Conservation (phyloP, 2,888 invertebrate species). For the Meganola albula region DNA sequence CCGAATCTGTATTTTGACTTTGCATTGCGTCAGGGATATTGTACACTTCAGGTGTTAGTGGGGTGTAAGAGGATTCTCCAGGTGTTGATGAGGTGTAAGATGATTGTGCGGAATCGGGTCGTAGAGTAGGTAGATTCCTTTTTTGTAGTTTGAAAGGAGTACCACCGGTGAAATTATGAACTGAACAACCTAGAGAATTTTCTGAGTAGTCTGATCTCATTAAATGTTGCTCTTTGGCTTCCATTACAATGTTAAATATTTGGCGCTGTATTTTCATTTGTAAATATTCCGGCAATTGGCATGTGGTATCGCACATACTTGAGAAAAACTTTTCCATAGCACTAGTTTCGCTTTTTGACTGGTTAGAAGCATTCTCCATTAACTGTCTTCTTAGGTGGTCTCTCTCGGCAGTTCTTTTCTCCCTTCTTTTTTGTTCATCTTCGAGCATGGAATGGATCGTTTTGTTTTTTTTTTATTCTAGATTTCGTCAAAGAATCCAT, state of each 20-base stretch:
- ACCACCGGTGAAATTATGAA: constrained; percentile 4
- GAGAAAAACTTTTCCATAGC: neutral
- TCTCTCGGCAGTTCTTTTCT: constrained; percentile 9
- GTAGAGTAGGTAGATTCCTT: constrained; percentile 3
- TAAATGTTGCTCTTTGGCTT: constrained; percentile 4
- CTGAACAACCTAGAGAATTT: constrained; percentile 1
- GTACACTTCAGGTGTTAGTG: too few relatives aligned
- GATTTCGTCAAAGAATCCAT: neutral
- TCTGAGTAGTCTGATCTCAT: constrained; percentile 1
- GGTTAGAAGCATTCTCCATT: neutral
- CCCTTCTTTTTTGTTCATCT: constrained; percentile 6
- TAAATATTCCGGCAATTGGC: neutral
- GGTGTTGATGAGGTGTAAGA: constrained; percentile 3
- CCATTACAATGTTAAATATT: constrained; percentile 9
- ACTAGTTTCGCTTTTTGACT: neutral
- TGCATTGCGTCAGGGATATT: too few relatives aligned
- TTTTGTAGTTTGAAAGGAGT: constrained; percentile 4
- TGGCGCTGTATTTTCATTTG: constrained; percentile 2
- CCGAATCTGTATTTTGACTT: too few relatives aligned
- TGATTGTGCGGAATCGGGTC: constrained; percentile 3
- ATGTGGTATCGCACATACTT: neutral
- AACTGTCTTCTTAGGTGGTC: constrained; percentile 6
- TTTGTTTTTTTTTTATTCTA: neutral
- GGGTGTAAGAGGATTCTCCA: too few relatives aligned
- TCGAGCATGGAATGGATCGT: neutral